Evolutionary conservation across 2,113 vertebrate genomes (phyloP), one percentile per base, ranked within the genome.

Genomic region (Chiloscyllium plagiosum): DNA sequence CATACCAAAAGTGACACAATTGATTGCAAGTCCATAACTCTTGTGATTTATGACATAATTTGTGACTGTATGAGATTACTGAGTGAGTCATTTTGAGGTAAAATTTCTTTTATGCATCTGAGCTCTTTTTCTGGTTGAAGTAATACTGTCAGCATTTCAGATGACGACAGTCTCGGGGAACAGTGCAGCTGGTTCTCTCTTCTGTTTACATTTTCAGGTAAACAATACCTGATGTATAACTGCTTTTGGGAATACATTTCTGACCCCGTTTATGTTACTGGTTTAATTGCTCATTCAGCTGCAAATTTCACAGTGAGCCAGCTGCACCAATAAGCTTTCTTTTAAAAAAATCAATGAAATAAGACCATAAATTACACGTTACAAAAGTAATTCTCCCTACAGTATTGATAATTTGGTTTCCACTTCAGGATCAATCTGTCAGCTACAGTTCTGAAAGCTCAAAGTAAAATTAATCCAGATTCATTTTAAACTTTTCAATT

Each of bases 361-460:
- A 90, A 90, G 26, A 56, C 15, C 89, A 93, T 66, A 33, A 93
- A 93, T 93, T 66, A 66, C 66, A 66, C 20, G 20, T 93, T 66
- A n/a, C 89, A 93, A 93, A 93, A 37, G 37, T 93, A n/a, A 93
- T 93, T 93, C 19, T 66, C 29, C 17, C 19, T 66, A 22, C 61
- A 93, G n/a, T 93, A 66, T 93, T 61, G 61, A 93, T 61, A 61
- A 61, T 93, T 93, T 37, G 65, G 89, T 61, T 93, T 93, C 89
- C 89, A 93, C 66, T 93, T 66, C 65, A 68, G 89, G 33, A 93
- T 93, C 61, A 93, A 93, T 66, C 89, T 93, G 61, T 93, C 61
- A 93, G 61, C 89, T 93, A 17, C 33, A 65, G 61, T 92, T n/a
- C 78, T 42, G 89, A 61, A 52, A 4, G 26, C 29, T 29, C 89